Evolutionary conservation across 2,113 vertebrate genomes (phyloP), one percentile per base, ranked within the genome.

Genomic region (Lasiurus cinereus): DNA sequence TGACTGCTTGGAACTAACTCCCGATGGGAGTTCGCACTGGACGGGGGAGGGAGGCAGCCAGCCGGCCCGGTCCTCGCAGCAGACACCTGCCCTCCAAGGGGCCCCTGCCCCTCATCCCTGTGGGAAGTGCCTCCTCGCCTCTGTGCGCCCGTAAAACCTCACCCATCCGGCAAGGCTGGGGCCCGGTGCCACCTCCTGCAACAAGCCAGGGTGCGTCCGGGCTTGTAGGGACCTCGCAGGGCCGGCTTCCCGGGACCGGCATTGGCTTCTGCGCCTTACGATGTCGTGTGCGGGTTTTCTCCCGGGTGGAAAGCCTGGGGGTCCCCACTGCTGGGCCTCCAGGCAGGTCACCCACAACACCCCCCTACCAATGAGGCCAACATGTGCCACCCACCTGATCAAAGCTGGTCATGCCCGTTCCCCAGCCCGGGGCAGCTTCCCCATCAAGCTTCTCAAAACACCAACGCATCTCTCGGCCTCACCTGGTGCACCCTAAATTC

Each of bases 281-380:
- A 19, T 5, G 4, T 29, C 33, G 33, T 6, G 22, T 10, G 1
- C 8, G 22, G 59, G 79, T 15, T 69, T 83, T 83, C 80, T 46
- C 22, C 8, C 29, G n/a, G 36, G 15, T 3, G 36, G 36, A 62
- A 66, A 78, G 16, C 48, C 22, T n/a, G 8, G 5, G 18, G 9
- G 54, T 43, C 48, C 52, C 5, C 36, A 83, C 66, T 36, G 43
- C 22, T 22, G 36, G 72, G 52, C 50, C 48, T 64, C 29, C 29
- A 3, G 1, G 0, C n/a, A 21, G 10, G 31, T 62, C 33, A n/a
- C 27, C 56, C 13, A 21, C 39, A 16, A 52, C 19, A 31, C 9
- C 18, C 62, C 16, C 18, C 24, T 19, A 29, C 19, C 2, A 6
- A 13, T 1, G 4, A 13, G 2, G 10, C 2, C 5, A 8, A 56